A percentile compares a stretch with the other conserved stretches of the same genome.
phyloP scores from a whole-genome alignment of 2,888 invertebrate genomes.

The Calameuta filiformis region DNA sequence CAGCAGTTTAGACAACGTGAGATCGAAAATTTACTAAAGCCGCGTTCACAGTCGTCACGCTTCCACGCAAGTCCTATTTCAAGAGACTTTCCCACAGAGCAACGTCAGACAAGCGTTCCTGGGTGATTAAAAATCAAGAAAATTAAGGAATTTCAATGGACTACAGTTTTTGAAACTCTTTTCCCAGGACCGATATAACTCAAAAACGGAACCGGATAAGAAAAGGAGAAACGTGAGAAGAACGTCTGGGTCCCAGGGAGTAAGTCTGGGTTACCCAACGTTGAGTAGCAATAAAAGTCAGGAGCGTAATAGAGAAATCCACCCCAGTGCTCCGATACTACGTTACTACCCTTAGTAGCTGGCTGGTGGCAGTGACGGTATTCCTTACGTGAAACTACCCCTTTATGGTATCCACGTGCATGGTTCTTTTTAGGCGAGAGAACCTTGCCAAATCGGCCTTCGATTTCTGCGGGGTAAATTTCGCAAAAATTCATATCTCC shows the following conservation, averaged over 20 bases:
- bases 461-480: not conserved
- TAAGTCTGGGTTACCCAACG: conserved; percentile 4
- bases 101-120: not conserved
- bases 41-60: not conserved
- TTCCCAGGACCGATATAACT: not conserved
- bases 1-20: not conserved
- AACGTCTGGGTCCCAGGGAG: not conserved
- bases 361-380: not conserved
- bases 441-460: not conserved
- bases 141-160: not conserved
- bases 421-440: conserved; percentile 4
- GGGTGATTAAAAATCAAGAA: not conserved
- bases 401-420: not conserved
- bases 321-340: conserved; percentile 24
- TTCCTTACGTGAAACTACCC: not conserved
- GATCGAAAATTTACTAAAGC: not conserved
- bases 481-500: not conserved
- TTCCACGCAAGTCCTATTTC: not conserved
- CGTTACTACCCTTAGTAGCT: not conserved
- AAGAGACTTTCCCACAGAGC: not conserved
- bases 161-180: not conserved
- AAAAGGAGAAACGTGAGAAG: not conserved
- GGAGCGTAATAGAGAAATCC: conserved; percentile 32
- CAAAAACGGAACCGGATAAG: not conserved
- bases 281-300: conserved; percentile 42